Conservation (phyloP, 2,888 invertebrate genomes). For the Megastigmus dorsalis region DNA sequence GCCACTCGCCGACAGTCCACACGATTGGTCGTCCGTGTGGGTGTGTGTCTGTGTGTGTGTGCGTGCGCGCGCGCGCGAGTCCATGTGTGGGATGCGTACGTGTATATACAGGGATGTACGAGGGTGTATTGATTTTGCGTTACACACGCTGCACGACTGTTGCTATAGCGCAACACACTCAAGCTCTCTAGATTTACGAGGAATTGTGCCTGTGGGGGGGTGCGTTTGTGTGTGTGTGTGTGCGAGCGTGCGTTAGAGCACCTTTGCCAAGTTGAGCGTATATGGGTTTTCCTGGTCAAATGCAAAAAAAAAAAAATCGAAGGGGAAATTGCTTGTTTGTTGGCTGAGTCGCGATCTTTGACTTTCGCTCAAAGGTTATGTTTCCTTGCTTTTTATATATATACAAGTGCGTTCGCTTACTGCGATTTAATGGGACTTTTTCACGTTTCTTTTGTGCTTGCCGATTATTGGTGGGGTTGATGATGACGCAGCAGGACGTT, state of each 20-base stretch:
- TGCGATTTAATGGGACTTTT: neutral
- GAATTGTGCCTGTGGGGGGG: neutral
- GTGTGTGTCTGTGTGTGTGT: neutral
- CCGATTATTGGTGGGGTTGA: no score
- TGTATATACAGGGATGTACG: no score
- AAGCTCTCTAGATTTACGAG: neutral
- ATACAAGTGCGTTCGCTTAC: neutral
- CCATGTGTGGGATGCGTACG: no score
- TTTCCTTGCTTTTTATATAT: neutral
- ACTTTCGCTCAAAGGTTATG: neutral
- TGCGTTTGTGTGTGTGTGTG: neutral
- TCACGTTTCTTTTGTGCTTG: neutral
- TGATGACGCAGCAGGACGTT: no score
- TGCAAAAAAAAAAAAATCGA: neutral
- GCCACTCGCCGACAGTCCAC: no score
- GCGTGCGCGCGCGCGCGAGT: no score
- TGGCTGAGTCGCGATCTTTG: neutral
- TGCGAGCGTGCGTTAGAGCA: no score
- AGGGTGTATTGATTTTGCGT: constrained; percentile 36
- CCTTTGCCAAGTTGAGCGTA: no score
- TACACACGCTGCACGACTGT: constrained; percentile 6
- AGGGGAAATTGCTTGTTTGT: neutral
- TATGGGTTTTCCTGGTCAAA: neutral
- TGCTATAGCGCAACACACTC: constrained; percentile 10
- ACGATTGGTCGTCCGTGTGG: no score